A percentile compares a stretch with the other conserved stretches of the same genome.
phyloP scores from a whole-genome alignment of 2,797 vertebrate species.

The Phoebastria nigripes region DNA sequence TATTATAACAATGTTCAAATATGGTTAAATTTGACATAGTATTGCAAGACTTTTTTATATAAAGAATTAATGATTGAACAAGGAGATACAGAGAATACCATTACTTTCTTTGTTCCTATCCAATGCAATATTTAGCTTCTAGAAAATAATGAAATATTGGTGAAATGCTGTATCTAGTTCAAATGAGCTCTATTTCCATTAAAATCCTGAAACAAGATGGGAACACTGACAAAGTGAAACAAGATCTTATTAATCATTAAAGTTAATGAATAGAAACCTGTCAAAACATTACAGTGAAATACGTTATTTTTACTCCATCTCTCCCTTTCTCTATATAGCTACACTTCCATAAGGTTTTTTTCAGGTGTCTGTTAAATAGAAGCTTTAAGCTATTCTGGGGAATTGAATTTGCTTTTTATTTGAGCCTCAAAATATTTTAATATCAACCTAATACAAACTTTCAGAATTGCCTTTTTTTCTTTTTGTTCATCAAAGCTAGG shows the following conservation, averaged over 20 bases:
- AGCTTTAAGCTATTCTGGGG: not conserved
- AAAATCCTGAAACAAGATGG: not conserved
- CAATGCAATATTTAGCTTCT: not conserved
- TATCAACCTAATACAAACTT: not conserved
- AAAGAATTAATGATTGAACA: not conserved
- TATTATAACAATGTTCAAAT: not conserved
- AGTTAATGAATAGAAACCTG: not conserved
- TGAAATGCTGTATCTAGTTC: not conserved
- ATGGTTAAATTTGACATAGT: conserved; percentile 13
- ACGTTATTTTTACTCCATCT: not conserved
- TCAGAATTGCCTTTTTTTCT: not conserved
- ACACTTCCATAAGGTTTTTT: not conserved
- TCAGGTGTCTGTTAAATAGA: not conserved
- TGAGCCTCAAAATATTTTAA: not conserved
- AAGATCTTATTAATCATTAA: not conserved
- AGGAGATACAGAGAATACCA: not conserved
- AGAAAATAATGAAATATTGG: not conserved
- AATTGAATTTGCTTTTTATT: not conserved
- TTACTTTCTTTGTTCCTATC: conserved; percentile 1
- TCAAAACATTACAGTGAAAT: not conserved
- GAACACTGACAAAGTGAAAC: not conserved
- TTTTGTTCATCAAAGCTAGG: not conserved
- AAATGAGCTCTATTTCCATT: not conserved
- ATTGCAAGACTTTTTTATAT: not conserved
- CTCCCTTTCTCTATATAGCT: not conserved